A percentile compares a stretch with the other conserved stretches of the same genome.
Evolutionary conservation across 2,888 invertebrate genomes (phyloP).

Genomic region (Conistra vaccinii): DNA sequence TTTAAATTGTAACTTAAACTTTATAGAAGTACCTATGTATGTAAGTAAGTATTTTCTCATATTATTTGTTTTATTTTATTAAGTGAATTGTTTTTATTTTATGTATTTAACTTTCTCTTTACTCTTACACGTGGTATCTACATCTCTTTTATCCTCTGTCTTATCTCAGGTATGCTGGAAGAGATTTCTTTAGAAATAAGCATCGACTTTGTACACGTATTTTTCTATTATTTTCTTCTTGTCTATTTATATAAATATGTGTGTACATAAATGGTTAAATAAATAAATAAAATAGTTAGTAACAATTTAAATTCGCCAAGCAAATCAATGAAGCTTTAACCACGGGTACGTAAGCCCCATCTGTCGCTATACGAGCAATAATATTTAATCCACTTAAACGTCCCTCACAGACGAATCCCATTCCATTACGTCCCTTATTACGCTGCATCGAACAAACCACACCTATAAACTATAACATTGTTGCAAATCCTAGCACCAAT

Average conservation of each 20-base stretch:
- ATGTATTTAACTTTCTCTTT: too few species aligned
- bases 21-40: too few species aligned
- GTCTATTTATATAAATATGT: too few species aligned
- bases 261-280: too few species aligned
- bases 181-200: neutral
- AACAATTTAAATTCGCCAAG: conserved; percentile 47
- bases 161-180: neutral
- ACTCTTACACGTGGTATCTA: neutral
- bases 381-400: conserved; percentile 84
- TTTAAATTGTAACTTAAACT: too few species aligned
- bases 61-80: too few species aligned
- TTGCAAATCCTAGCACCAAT: conserved; percentile 81
- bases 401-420: conserved; percentile 80
- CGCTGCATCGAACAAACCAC: conserved; percentile 79
- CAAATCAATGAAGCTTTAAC: conserved; percentile 57
- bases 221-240: neutral
- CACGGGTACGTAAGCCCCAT: conserved; percentile 66
- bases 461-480: conserved; percentile 85
- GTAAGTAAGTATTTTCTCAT: too few species aligned
- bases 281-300: conserved; percentile 8
- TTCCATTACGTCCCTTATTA: conserved; percentile 84
- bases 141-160: neutral
- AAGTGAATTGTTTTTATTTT: too few species aligned
- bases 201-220: neutral
- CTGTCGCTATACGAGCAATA: conserved; percentile 71